Evolutionary conservation across 1,140 invertebrate genomes (phyloP).

Genomic region (Habropoda laboriosa): DNA sequence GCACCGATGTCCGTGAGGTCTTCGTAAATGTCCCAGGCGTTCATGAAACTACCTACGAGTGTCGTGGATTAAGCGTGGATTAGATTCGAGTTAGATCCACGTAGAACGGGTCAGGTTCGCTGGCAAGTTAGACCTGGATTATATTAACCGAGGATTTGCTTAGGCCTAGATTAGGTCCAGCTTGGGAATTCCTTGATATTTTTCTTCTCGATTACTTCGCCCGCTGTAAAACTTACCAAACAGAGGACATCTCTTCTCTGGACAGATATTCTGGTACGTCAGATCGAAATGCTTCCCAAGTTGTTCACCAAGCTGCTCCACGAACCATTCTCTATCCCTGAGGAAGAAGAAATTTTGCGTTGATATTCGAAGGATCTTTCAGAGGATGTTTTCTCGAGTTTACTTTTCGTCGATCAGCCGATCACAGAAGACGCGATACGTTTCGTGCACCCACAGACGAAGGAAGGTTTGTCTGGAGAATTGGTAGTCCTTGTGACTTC

Average conservation of each 20-base stretch:
- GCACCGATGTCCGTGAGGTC: slow-evolving; percentile 86
- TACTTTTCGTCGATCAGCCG: slow-evolving; percentile 89
- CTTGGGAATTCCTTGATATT: background rate
- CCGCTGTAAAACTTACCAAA: slow-evolving; percentile 83
- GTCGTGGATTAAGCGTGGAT: background rate
- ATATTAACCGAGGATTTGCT: background rate
- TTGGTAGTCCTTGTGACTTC: slow-evolving; percentile 88
- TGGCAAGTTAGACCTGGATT: background rate
- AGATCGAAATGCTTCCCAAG: slow-evolving; percentile 89
- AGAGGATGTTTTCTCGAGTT: slow-evolving; percentile 57
- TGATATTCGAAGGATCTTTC: background rate
- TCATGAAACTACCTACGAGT: slow-evolving; percentile 86
- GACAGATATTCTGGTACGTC: slow-evolving; percentile 91
- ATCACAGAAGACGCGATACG: slow-evolving; percentile 91
- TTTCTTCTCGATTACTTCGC: background rate
- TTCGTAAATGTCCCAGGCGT: slow-evolving; percentile 88
- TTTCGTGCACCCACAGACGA: slow-evolving; percentile 92
- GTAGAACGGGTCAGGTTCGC: background rate
- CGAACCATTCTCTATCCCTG: slow-evolving; percentile 90
- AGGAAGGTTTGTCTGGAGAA: slow-evolving; percentile 87
- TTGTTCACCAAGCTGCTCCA: slow-evolving; percentile 86
- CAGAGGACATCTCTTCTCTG: slow-evolving; percentile 87
- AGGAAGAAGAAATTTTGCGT: slow-evolving; percentile 49
- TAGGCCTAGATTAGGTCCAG: background rate
- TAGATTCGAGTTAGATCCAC: background rate